These are phyloP conservation scores for Acanthosepion pharaonis DNA, from an alignment of 2,888 invertebrate genomes.

Conservation along the genomic window DNA sequence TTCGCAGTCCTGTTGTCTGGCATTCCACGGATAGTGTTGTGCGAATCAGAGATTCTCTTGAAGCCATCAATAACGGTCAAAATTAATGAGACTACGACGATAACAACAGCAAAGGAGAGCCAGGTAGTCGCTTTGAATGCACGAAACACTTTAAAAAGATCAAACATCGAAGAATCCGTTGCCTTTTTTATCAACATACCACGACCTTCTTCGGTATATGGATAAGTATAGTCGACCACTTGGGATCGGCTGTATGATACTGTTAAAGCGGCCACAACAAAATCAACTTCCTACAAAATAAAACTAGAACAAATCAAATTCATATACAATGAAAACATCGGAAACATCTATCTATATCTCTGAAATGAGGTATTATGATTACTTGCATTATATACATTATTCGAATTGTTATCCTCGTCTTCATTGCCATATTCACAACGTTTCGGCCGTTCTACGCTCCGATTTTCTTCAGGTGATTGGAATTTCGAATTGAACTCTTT, in stretches of 20 bases:
- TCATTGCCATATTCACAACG: too few species aligned
- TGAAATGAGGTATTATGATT: too few species aligned
- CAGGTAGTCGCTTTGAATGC: constrained; percentile 60
- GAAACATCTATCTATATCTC: too few species aligned
- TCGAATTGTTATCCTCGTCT: too few species aligned
- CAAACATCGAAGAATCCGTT: constrained; percentile 53
- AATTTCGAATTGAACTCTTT: too few species aligned
- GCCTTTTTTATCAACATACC: constrained; percentile 62
- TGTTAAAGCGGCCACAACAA: constrained; percentile 61
- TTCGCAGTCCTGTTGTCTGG: neutral
- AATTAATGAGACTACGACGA: constrained; percentile 56
- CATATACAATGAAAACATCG: neutral
- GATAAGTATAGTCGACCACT: constrained; percentile 57
- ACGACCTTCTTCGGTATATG: constrained; percentile 61
- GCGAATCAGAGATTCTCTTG: constrained; percentile 42
- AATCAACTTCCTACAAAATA: constrained; percentile 57
- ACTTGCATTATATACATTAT: too few species aligned
- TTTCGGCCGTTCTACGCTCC: too few species aligned
- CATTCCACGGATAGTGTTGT: neutral
- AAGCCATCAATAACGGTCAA: constrained; percentile 56
- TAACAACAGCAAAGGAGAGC: constrained; percentile 55
- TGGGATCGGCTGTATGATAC: constrained; percentile 55
- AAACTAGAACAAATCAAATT: neutral
- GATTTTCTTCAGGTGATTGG: too few species aligned
- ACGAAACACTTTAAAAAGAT: constrained; percentile 61